Evolutionary conservation across 2,797 vertebrate genomes (phyloP).

Genomic region (Lutjanus argentimaculatus): DNA sequence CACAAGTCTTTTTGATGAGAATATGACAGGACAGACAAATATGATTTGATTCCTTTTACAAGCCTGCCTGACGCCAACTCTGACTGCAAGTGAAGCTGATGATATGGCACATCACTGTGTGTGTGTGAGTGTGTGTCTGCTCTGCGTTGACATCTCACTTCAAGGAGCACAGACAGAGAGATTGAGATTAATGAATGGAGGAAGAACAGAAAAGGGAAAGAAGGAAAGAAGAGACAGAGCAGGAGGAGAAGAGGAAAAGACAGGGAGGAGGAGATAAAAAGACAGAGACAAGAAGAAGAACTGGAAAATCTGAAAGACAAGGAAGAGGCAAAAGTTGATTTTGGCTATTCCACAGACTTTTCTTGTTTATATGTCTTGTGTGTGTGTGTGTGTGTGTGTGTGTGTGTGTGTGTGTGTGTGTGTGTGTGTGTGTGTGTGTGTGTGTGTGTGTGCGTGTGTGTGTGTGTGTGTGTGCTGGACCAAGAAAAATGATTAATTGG

Average conservation of each 20-base stretch:
- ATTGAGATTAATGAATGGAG: conserved; percentile 87
- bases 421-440: too few relatives aligned
- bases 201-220: conserved; percentile 17
- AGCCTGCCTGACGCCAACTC: conserved; percentile 55
- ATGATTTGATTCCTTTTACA: conserved; percentile 95
- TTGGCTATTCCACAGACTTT: too few relatives aligned
- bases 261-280: not conserved
- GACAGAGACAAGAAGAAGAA: not conserved
- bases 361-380: not conserved
- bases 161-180: conserved; percentile 83
- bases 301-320: not conserved
- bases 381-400: not conserved
- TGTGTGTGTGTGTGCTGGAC: too few relatives aligned
- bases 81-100: conserved; percentile 88
- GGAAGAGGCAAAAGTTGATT: not conserved
- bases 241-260: not conserved
- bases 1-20: conserved; percentile 88
- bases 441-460: too few relatives aligned
- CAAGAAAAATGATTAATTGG: too few relatives aligned
- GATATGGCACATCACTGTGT: conserved; percentile 84
- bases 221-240: conserved; percentile 8
- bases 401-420: too few relatives aligned
- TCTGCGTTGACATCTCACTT: conserved; percentile 90
- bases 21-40: conserved; percentile 95
- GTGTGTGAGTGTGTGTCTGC: conserved; percentile 27